phyloP scores from a whole-genome alignment of 2,888 invertebrate genomes.

The Yponomeuta evonymella region DNA sequence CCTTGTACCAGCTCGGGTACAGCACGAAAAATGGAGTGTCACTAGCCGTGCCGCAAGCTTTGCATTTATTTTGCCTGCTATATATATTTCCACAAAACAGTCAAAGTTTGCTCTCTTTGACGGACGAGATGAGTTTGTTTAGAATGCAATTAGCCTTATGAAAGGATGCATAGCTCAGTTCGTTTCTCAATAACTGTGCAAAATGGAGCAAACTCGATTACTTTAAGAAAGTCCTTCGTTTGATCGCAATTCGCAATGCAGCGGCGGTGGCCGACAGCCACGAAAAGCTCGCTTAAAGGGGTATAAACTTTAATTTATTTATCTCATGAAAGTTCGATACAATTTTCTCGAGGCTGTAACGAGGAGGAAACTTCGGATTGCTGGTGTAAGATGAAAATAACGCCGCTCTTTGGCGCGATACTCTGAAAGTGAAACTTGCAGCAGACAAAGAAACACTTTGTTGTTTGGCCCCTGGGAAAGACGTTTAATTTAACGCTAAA shows the following conservation, averaged over 20 bases:
- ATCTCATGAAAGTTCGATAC: conserved; percentile 52
- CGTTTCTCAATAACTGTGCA: not conserved
- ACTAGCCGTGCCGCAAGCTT: not conserved
- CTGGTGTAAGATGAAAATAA: conserved; percentile 23
- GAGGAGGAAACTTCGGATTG: conserved; percentile 47
- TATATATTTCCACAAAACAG: not conserved
- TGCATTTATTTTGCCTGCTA: not conserved
- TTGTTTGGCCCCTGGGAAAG: conserved; percentile 32
- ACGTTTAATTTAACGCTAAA: conserved; percentile 42
- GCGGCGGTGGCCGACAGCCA: not conserved
- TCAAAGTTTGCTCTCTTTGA: not conserved
- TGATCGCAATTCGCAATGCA: conserved; percentile 31
- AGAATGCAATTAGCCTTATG: no score
- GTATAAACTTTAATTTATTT: conserved; percentile 67
- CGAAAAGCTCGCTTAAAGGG: conserved; percentile 48
- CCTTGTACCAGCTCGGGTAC: conserved; percentile 6
- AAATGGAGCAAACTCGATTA: conserved; percentile 37
- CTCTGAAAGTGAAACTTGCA: conserved; percentile 48
- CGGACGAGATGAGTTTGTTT: no score
- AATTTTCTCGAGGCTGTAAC: conserved; percentile 49
- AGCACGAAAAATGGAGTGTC: conserved; percentile 2
- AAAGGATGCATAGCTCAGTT: not conserved
- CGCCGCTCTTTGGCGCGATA: conserved; percentile 28
- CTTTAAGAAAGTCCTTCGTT: conserved; percentile 46
- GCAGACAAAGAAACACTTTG: conserved; percentile 26